Evolutionary conservation across 2,888 invertebrate species (phyloP), one percentile per base, ranked within the genome.

Genomic region (Erpobdella octoculata): DNA sequence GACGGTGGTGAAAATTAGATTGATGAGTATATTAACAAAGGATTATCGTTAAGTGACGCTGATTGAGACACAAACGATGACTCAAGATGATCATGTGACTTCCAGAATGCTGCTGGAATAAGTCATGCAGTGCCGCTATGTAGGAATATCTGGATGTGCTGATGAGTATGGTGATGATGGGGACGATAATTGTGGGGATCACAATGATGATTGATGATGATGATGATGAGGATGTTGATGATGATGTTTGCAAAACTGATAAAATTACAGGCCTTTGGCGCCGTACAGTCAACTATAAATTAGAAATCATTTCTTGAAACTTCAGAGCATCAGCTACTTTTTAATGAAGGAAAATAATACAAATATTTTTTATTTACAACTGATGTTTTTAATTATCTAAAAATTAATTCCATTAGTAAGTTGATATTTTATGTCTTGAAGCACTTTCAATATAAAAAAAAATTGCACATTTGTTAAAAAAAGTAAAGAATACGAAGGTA

Each of bases 51-150:
- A 33, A 53, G 53, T 69, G 58, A 69, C 35, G 69, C 46, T 33
- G 69, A 53, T 58, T 48, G 18, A 33, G 68, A 48, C 53, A 53
- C 46, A 33, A 53, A 68, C 53, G 68, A 68, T 68, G 68, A 68
- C n/a, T 68, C 48, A 48, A 48, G 68, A 68, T 68, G 68, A 48
- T 68, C 48, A 48, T 68, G 31, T n/a, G n/a, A n/a, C n/a, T n/a
- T n/a, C n/a, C n/a, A n/a, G n/a, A n/a, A n/a, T n/a, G n/a, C n/a
- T n/a, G n/a, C n/a, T n/a, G n/a, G n/a, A n/a, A n/a, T n/a, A n/a
- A n/a, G n/a, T n/a, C n/a, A n/a, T n/a, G n/a, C n/a, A n/a, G n/a
- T n/a, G n/a, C n/a, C n/a, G n/a, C n/a, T n/a, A n/a, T n/a, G n/a
- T n/a, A n/a, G n/a, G n/a, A 9, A 48, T 9, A 48, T 48, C 5